Evolutionary conservation across 2,113 vertebrate species (phyloP).

Genomic region (Ictalurus furcatus): DNA sequence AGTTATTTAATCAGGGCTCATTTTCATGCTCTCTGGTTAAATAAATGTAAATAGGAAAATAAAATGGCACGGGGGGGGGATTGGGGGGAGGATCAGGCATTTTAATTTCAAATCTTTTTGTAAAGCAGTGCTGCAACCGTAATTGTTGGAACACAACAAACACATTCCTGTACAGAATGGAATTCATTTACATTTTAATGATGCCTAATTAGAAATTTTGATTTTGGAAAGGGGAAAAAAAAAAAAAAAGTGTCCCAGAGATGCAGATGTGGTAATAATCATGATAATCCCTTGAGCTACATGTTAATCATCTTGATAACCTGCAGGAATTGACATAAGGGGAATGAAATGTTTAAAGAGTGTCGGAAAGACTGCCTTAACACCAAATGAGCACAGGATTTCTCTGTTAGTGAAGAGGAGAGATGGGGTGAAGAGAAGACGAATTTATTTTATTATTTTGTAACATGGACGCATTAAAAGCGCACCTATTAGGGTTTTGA

Average conservation of each 20-base stretch:
- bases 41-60: slow-evolving; percentile 22
- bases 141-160: slow-evolving; percentile 60
- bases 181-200: slow-evolving; percentile 43
- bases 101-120: slow-evolving; percentile 24
- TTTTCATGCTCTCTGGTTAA: slow-evolving; percentile 19
- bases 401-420: background rate
- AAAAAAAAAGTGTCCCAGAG: background rate
- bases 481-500: no score
- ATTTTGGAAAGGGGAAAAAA: slow-evolving; percentile 11
- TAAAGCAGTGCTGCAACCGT: slow-evolving; percentile 58
- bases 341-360: background rate
- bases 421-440: background rate
- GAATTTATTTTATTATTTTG: background rate
- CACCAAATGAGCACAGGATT: background rate
- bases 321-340: background rate
- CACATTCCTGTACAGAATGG: slow-evolving; percentile 21
- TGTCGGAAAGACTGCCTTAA: background rate
- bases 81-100: background rate
- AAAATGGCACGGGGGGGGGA: background rate
- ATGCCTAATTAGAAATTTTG: slow-evolving; percentile 39
- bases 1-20: slow-evolving; percentile 6
- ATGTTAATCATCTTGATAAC: slow-evolving; percentile 2
- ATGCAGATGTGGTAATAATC: slow-evolving; percentile 38
- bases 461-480: background rate
- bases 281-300: slow-evolving; percentile 8